Evolutionary conservation across 2,113 vertebrate species (phyloP), one percentile per base, ranked within the genome.

Genomic region (Sakesphorus luctuosus): DNA sequence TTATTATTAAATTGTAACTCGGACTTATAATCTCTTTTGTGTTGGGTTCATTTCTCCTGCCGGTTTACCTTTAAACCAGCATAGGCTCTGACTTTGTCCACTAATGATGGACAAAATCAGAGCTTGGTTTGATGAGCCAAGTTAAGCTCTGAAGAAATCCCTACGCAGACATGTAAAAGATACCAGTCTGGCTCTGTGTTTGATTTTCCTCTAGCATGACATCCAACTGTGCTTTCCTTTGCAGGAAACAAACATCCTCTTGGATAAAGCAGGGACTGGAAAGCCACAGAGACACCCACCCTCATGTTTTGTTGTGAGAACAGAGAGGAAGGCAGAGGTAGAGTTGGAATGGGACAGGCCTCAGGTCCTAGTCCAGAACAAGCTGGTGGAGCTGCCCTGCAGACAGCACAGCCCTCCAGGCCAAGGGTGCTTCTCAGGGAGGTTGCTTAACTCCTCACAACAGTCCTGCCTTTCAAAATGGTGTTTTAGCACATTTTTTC

Each of bases 241-340:
- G 23, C 61, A 72, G 66, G 62, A 97, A 97, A 86, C 49, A 88
- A 92, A 90, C 72, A 88, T 85, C 75, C 58, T 92, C 40, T 82
- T 73, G 53, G 62, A 85, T 75, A 72, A 87, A 76, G 66, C 61
- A 56, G 47, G 47, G 68, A 44, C 62, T 91, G 53, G 31, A 87
- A 81, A 93, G 79, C 40, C 58, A 90, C 69, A 52, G 79, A 87
- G 47, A 47, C 52, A 72, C 47, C 43, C 56, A 72, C 18, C 6
- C 8, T 6, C 73, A 53, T 1, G 8, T 65, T 77, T 55, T 58
- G 18, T 49, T 2, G 3, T 65, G 71, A 68, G 76, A 93, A 89
- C 50, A 63, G 29, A 76, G 40, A 72, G 8, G 9, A 52, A 89
- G 44, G 56, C 38, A 49, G 36, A 29, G 55, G 13, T 63, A 75